phyloP scores from a whole-genome alignment of 2,797 vertebrate species.

The Pipistrellus nathusii region DNA sequence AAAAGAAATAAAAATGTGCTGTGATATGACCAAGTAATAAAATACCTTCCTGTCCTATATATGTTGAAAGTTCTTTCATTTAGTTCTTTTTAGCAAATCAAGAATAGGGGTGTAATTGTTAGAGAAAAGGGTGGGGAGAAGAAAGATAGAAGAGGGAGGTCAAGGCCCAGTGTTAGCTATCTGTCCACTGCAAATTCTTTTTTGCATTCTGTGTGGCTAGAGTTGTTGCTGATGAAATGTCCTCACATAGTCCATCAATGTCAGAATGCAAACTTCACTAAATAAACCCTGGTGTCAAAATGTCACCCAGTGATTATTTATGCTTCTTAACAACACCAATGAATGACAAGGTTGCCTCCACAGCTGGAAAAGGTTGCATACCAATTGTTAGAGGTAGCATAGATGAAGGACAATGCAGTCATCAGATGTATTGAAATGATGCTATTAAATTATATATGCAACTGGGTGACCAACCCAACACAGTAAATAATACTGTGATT shows the following conservation, averaged over 20 bases:
- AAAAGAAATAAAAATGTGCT: conserved; percentile 2
- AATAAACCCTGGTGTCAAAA: conserved; percentile 76
- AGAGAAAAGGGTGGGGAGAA: not conserved
- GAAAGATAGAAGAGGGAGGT: not conserved
- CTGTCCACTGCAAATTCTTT: not conserved
- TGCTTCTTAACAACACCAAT: conserved; percentile 70
- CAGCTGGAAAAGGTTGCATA: conserved; percentile 62
- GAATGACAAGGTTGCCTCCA: conserved; percentile 68
- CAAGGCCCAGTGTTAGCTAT: not conserved
- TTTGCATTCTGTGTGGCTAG: conserved; percentile 63
- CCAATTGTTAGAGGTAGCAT: conserved; percentile 67
- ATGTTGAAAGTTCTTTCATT: not conserved
- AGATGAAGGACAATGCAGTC: conserved; percentile 56
- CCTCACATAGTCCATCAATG: conserved; percentile 78
- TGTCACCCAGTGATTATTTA: conserved; percentile 77
- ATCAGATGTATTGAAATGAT: conserved; percentile 45
- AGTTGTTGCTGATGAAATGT: conserved; percentile 66
- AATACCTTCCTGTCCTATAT: not conserved
- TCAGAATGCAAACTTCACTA: conserved; percentile 75
- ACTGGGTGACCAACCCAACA: not conserved
- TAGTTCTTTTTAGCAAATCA: conserved; percentile 8
- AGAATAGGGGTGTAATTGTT: not conserved
- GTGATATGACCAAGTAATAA: conserved; percentile 27
- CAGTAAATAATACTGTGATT: not conserved
- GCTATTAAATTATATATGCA: conserved; percentile 48